A percentile compares a stretch with the other conserved stretches of the same genome.
phyloP scores from a whole-genome alignment of 1,140 invertebrate species.

The Drosophila nikananu region DNA sequence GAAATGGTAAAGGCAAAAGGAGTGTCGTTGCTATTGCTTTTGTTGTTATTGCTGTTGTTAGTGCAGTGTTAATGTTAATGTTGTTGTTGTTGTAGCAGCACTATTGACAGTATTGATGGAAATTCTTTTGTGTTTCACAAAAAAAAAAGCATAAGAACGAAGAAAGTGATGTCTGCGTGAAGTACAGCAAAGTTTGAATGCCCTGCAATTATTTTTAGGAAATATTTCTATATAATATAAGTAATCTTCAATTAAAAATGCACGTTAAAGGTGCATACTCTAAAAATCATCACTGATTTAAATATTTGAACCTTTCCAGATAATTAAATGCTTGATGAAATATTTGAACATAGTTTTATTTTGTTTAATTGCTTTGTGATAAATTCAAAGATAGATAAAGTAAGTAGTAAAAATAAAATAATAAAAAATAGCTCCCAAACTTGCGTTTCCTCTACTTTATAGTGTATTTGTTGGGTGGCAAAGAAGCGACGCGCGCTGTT shows the following conservation, averaged over 20 bases:
- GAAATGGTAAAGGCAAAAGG: slow-evolving; percentile 41
- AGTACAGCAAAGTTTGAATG: slow-evolving; percentile 12
- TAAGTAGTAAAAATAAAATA: not conserved
- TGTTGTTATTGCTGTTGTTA: slow-evolving; percentile 41
- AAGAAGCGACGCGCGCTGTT: slow-evolving; percentile 56
- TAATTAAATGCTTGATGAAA: no score
- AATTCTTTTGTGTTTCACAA: slow-evolving; percentile 76
- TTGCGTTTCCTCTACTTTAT: not conserved
- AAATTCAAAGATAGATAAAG: not conserved
- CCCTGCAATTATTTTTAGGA: slow-evolving; percentile 10
- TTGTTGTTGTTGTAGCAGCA: slow-evolving; percentile 58
- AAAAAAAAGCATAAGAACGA: slow-evolving; percentile 45
- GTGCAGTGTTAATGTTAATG: slow-evolving; percentile 39
- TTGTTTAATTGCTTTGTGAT: not conserved
- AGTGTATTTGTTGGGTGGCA: slow-evolving; percentile 7
- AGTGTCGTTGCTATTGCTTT: slow-evolving; percentile 52
- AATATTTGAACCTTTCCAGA: not conserved
- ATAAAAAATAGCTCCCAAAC: not conserved
- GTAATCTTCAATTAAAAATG: no score
- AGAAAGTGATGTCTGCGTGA: slow-evolving; percentile 30
- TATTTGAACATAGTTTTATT: no score
- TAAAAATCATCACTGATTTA: no score
- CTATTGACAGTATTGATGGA: slow-evolving; percentile 82
- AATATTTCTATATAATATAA: no score
- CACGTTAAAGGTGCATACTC: no score